These are phyloP conservation scores for Nycticryphes semicollaris DNA, from an alignment of 2,113 vertebrate species.

Conservation along the genomic window DNA sequence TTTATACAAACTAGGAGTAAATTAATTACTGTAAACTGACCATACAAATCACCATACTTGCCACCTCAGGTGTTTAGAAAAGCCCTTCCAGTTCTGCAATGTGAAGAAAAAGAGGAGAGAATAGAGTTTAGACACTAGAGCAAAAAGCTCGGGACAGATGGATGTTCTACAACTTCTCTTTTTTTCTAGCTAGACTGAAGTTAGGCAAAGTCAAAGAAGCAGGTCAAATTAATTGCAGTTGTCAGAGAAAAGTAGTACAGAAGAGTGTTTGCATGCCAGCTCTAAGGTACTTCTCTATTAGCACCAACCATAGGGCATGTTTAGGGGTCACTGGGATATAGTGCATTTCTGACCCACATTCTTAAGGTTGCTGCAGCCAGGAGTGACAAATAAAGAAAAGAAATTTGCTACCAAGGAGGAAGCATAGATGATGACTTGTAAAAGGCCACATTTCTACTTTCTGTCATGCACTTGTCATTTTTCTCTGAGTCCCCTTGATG, in stretches of 20 bases:
- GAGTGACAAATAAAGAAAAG: neutral
- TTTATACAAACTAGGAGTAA: neutral
- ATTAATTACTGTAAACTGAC: neutral
- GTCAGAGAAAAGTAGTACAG: neutral
- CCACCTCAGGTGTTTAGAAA: neutral
- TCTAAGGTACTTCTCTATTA: neutral
- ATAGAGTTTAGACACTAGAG: neutral
- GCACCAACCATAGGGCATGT: fast-evolving
- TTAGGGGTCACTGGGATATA: neutral
- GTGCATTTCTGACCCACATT: neutral
- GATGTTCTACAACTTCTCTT: neutral
- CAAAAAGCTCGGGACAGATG: neutral
- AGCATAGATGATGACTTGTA: neutral
- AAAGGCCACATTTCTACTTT: fast-evolving
- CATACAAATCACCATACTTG: neutral
- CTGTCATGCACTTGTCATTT: neutral
- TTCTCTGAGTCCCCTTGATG: neutral
- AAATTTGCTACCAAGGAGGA: neutral
- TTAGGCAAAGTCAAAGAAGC: neutral
- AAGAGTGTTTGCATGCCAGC: neutral
- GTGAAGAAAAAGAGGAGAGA: neutral
- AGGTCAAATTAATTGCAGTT: neutral
- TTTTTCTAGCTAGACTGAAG: neutral
- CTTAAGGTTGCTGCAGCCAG: neutral
- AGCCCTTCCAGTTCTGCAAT: neutral